phyloP scores from a whole-genome alignment of 2,113 vertebrate species.

The Mastomys coucha region DNA sequence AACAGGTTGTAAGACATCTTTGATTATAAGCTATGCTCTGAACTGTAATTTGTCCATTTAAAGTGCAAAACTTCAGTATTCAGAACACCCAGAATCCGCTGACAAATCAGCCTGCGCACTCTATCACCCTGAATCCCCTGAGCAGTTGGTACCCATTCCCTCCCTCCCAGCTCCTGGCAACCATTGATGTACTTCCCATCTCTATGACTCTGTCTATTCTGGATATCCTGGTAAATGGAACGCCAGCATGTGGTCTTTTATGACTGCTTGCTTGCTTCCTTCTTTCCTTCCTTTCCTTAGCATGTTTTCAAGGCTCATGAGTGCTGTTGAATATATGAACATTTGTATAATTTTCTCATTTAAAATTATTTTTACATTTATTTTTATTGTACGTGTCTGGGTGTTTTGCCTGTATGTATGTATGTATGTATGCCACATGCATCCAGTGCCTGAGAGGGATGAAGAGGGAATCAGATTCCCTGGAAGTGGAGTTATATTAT shows the following conservation, averaged over 20 bases:
- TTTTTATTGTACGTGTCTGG: not conserved
- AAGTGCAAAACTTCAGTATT: not conserved
- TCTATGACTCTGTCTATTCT: not conserved
- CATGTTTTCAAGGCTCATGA: not conserved
- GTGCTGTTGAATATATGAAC: too few species aligned
- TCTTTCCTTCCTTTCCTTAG: not conserved
- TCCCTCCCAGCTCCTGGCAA: not conserved
- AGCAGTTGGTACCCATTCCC: not conserved
- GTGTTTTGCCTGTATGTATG: not conserved
- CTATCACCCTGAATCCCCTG: not conserved
- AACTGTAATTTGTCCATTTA: conserved; percentile 11
- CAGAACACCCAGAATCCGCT: not conserved
- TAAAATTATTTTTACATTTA: not conserved
- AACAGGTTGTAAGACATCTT: not conserved
- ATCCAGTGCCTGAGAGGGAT: not conserved
- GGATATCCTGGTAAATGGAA: not conserved
- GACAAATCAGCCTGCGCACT: conserved; percentile 8
- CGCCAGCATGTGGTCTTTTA: not conserved
- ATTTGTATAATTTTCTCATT: too few species aligned
- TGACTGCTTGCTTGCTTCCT: not conserved
- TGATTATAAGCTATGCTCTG: not conserved
- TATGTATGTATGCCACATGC: not conserved
- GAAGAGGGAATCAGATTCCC: not conserved
- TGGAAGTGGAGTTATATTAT: not conserved
- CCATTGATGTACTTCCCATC: not conserved